Conservation (phyloP, 2,113 vertebrate genomes). For the Plestiodon gilberti region DNA sequence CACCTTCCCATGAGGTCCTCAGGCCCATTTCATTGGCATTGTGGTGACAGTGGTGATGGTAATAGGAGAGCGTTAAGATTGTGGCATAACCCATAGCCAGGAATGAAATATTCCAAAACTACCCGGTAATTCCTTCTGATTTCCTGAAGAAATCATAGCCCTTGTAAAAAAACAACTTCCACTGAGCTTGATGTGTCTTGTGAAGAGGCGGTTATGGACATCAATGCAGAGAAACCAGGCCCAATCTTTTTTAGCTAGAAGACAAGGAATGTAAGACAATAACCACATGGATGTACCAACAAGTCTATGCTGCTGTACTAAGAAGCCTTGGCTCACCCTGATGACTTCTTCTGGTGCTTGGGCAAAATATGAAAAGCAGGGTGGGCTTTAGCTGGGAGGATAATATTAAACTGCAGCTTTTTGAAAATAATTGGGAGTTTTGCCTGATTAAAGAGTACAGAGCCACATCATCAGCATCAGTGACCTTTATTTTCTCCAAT, state of each 20-base stretch:
- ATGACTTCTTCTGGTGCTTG: slow-evolving; percentile 70
- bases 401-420: neutral
- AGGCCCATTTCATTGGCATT: slow-evolving; percentile 51
- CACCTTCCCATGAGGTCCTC: neutral
- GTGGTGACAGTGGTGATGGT: slow-evolving; percentile 7
- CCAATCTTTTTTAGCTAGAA: slow-evolving; percentile 46
- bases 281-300: slow-evolving; percentile 31
- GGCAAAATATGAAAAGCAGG: slow-evolving; percentile 38
- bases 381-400: neutral
- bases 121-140: neutral
- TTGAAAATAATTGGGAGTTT: neutral
- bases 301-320: slow-evolving; percentile 10
- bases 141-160: slow-evolving; percentile 44
- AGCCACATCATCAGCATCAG: neutral
- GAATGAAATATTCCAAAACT: slow-evolving; percentile 55
- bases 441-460: slow-evolving; percentile 12
- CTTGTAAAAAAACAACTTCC: slow-evolving; percentile 60
- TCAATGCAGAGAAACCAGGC: slow-evolving; percentile 58
- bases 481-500: neutral
- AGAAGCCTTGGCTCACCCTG: slow-evolving; percentile 28
- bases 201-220: slow-evolving; percentile 23
- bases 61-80: slow-evolving; percentile 50
- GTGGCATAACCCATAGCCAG: slow-evolving; percentile 55
- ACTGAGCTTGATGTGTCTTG: fast-evolving
- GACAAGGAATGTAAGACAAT: slow-evolving; percentile 44